A percentile compares a stretch with the other conserved stretches of the same genome.
Evolutionary conservation across 1,140 invertebrate species (phyloP).

Genomic region (Chrysopa pallens): DNA sequence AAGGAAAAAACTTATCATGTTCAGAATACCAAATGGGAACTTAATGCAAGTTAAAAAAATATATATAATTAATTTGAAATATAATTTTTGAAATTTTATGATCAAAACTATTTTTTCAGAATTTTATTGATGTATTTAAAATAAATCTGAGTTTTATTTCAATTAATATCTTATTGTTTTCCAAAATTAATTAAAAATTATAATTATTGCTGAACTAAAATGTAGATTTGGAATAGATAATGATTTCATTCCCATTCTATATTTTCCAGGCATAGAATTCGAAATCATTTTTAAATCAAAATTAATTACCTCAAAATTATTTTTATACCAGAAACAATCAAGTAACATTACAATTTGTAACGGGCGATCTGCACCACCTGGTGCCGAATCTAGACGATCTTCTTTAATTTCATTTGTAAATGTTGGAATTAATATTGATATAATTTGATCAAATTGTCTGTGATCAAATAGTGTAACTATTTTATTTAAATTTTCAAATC

Average conservation of each 20-base stretch:
- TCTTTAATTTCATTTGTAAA: not conserved
- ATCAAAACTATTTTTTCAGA: too few relatives aligned
- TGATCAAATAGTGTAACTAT: not conserved
- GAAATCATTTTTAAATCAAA: not conserved
- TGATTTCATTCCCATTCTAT: too few relatives aligned
- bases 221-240: not conserved
- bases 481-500: not conserved
- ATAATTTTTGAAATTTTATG: too few relatives aligned
- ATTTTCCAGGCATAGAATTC: constrained; percentile 2
- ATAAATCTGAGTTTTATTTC: too few relatives aligned
- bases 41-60: too few relatives aligned
- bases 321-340: constrained; percentile 46
- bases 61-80: too few relatives aligned
- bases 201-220: too few relatives aligned
- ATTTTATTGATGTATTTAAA: too few relatives aligned
- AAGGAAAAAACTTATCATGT: too few relatives aligned
- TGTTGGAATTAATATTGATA: not conserved
- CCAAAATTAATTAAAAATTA: too few relatives aligned
- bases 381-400: not conserved
- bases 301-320: constrained; percentile 5
- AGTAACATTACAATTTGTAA: constrained; percentile 41
- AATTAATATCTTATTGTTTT: too few relatives aligned
- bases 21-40: too few relatives aligned
- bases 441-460: constrained; percentile 3
- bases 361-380: constrained; percentile 21